phyloP scores from a whole-genome alignment of 2,888 invertebrate genomes.

The Bugula neritina region DNA sequence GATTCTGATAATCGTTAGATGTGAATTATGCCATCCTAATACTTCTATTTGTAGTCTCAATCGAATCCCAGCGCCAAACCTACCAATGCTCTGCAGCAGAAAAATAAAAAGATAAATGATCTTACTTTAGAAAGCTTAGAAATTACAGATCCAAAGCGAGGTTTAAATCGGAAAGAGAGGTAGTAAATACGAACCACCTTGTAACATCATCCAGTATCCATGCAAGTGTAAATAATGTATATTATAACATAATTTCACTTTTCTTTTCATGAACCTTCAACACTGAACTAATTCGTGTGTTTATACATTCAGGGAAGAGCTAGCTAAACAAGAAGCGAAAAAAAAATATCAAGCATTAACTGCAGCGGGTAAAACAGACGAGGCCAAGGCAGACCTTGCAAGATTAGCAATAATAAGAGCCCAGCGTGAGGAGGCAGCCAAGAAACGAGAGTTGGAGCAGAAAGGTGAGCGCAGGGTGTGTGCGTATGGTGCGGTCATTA shows the following conservation, averaged over 20 bases:
- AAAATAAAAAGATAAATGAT: constrained; percentile 21
- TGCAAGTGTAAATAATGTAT: constrained; percentile 10
- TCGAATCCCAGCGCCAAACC: neutral
- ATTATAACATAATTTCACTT: too few species aligned
- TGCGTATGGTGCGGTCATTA: constrained; percentile 7
- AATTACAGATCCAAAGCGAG: constrained; percentile 22
- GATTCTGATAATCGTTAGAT: too few species aligned
- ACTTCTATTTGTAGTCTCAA: too few species aligned
- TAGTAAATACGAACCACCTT: too few species aligned
- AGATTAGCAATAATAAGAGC: constrained; percentile 87
- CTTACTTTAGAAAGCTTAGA: constrained; percentile 22
- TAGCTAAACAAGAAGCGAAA: constrained; percentile 81
- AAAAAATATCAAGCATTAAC: constrained; percentile 87
- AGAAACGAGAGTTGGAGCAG: constrained; percentile 77
- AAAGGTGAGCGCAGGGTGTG: constrained; percentile 59
- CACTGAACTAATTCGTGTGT: too few species aligned
- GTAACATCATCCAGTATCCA: constrained; percentile 14
- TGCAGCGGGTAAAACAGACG: constrained; percentile 89
- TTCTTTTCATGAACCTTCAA: neutral
- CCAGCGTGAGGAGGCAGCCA: constrained; percentile 91
- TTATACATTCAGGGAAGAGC: constrained; percentile 77
- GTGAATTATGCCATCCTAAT: too few species aligned
- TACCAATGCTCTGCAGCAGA: constrained; percentile 21
- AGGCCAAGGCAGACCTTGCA: constrained; percentile 88
- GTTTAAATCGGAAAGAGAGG: constrained; percentile 27